These are phyloP conservation scores for Meliscaeva auricollis DNA, from an alignment of 2,888 invertebrate genomes.

Conservation along the genomic window DNA sequence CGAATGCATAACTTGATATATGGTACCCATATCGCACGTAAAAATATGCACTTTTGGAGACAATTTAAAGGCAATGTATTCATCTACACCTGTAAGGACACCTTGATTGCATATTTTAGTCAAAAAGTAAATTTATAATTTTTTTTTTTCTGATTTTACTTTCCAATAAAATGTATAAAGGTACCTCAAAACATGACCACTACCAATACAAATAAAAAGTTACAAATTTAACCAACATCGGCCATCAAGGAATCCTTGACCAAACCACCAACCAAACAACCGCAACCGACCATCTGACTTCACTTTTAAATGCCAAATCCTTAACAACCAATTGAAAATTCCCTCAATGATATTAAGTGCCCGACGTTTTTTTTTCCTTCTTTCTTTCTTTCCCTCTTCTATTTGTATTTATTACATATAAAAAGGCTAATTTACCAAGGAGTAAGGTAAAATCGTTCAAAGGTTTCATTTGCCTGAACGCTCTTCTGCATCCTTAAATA, in stretches of 20 bases:
- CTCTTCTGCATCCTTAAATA: slow-evolving; percentile 53
- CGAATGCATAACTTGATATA: no score
- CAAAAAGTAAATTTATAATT: no score
- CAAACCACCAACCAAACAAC: not conserved
- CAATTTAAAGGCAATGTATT: no score
- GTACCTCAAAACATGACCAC: no score
- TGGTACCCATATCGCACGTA: no score
- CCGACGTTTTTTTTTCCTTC: not conserved
- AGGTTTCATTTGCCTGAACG: slow-evolving; percentile 45
- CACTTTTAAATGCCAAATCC: slow-evolving; percentile 11
- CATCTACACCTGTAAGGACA: no score
- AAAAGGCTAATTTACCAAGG: slow-evolving; percentile 40
- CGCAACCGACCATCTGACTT: not conserved
- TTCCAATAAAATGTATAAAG: no score
- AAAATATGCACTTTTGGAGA: no score
- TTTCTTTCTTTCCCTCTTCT: not conserved
- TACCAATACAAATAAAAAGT: no score
- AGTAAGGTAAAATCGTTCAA: slow-evolving; percentile 51
- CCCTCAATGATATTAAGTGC: slow-evolving; percentile 14
- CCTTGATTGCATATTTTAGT: no score
- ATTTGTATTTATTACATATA: not conserved
- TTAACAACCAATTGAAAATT: slow-evolving; percentile 14
- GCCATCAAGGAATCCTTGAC: not conserved
- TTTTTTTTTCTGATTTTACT: no score
- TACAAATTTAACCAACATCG: not conserved